Evolutionary conservation across 2,797 vertebrate genomes (phyloP), one percentile per base, ranked within the genome.

Genomic region (Pelodytes ibericus): DNA sequence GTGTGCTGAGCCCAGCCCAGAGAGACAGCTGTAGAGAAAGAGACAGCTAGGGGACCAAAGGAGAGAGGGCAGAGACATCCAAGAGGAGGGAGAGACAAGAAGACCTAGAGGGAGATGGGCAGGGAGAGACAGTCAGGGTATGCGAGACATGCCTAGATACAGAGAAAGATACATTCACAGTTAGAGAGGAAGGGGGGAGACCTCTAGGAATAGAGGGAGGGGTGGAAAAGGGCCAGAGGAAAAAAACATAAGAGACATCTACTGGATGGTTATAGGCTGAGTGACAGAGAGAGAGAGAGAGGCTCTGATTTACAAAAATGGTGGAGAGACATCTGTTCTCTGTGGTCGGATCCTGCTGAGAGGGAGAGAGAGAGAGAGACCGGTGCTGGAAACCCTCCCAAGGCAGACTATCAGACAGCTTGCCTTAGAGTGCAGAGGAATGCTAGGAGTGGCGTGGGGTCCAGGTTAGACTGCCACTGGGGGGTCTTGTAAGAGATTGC

Each of bases 1-100:
- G 44, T 53, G 62, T 51, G 62, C 61, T 51, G 56, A 68, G 56
- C 69, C 63, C 76, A 74, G 30, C 70, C 76, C 57, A 72, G 70
- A 67, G 76, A 78, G 76, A 72, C 76, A 72, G 70, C 63, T 65
- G 53, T 20, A 33, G 72, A 66, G 51, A 39, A 53, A 74, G 71
- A 74, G 71, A 65, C 49, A 57, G 24, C 60, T 39, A 5, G 10
- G 51, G 13, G 18, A 57, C 11, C 51, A n/a, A n/a, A 56, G 11
- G 26, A 27, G 16, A 47, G 33, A 16, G 10, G 15, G 9, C 13
- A 63, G 33, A 18, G 36, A 61, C 24, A 58, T 58, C 24, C 49
- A 53, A 20, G 49, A 20, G 22, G n/a, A 24, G 20, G n/a, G 11
- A 15, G 56, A 27, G 47, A 49, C 10, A 27, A 4, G n/a, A 6